Evolutionary conservation across 92 coral and sea anemone genomes (phyloP), one percentile per base, ranked within the genome.

Genomic region (Zoanthus gigantus): DNA sequence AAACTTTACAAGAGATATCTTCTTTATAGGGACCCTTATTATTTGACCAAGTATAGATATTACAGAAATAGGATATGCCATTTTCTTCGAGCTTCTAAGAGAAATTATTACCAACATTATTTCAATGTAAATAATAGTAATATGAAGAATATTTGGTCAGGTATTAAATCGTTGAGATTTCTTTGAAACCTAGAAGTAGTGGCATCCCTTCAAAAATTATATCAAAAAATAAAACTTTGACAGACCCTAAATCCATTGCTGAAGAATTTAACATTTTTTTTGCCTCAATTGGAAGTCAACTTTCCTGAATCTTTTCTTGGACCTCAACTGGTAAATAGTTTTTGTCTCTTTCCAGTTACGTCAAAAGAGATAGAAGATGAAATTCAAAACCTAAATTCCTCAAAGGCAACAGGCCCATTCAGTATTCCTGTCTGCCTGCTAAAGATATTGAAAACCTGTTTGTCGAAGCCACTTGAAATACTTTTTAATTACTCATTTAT

Each of bases 301-400:
- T 23, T 23, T 23, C 23, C 23, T 23, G 23, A 23, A 23, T 23
- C 13, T 46, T 45, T 46, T 75, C 46, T 16, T 31, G 45, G 71
- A 34, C 28, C 28, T 79, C 57, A 79, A 56, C 46, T 57, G 37
- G 48, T 16, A 16, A 50, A 79, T 8, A 79, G 71, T 57, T 79
- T 79, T 53, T 50, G 8, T 52, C 48, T 80, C 47, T 80, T 31
- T 54, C 85, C 85, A 80, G 85, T 80, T 10, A 80, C 85, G 28
- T 29, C 85, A 28, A 32, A 9, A 61, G 85, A 80, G 74, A 80
- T 80, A 58, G 85, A 80, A 61, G 48, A 48, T 29, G 73, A 80
- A 80, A 80, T 80, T 2, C 23, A 68, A 29, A 80, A 54, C 47
- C 72, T 79, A 50, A 79, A 79, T 79, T 54, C 72, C 72, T 23